phyloP scores from a whole-genome alignment of 2,797 vertebrate species.

The Eleutherodactylus coqui region DNA sequence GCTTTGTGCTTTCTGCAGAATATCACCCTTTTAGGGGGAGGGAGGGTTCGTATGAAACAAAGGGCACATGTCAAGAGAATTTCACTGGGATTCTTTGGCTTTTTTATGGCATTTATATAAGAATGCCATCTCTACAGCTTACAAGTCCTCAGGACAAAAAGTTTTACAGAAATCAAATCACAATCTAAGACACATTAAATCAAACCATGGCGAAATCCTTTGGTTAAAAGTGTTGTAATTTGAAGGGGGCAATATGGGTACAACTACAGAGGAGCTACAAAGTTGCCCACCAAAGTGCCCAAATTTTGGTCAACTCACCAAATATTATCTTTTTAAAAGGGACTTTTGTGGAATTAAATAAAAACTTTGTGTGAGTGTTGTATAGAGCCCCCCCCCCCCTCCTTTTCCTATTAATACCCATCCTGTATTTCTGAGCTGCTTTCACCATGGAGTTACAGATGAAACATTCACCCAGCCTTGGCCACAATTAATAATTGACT shows the following conservation, averaged over 20 bases:
- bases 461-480: background rate
- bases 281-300: background rate
- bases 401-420: too few species aligned
- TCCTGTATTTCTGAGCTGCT: background rate
- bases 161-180: background rate
- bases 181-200: background rate
- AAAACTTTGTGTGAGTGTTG: background rate
- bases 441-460: background rate
- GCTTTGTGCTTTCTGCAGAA: constrained; percentile 1
- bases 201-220: background rate
- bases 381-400: too few species aligned
- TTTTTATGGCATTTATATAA: background rate
- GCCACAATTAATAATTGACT: constrained; percentile 23
- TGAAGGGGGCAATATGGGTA: too few species aligned
- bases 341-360: too few species aligned
- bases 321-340: too few species aligned
- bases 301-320: background rate
- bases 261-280: background rate
- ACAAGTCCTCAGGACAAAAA: background rate
- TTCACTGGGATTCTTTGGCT: background rate
- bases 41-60: background rate
- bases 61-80: background rate
- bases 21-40: background rate
- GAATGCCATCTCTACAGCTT: background rate
- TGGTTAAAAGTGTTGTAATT: background rate